phyloP scores from a whole-genome alignment of 2,113 vertebrate genomes.

The human (Homo sapiens) region DNA sequence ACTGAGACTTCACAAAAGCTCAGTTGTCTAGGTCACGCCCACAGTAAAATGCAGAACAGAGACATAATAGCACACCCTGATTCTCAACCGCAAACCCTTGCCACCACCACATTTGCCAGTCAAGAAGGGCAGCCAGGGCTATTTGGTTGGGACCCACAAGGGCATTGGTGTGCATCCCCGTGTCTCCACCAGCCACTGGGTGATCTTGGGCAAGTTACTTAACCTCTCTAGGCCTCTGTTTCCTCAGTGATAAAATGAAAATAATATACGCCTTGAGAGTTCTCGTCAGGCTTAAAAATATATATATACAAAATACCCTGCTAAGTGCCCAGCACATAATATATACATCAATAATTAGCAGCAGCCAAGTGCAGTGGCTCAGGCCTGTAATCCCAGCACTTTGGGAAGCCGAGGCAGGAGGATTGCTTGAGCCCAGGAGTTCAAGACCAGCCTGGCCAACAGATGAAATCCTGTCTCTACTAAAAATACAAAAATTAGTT shows the following conservation, averaged over 20 bases:
- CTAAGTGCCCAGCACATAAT: not conserved
- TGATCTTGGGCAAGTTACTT: slow-evolving; percentile 5
- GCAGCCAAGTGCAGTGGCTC: too few relatives aligned
- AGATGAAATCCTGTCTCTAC: too few relatives aligned
- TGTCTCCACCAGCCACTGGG: not conserved
- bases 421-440: too few relatives aligned
- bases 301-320: not conserved
- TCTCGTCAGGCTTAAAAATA: not conserved
- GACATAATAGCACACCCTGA: not conserved
- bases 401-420: too few relatives aligned
- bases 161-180: not conserved
- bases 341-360: not conserved
- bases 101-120: not conserved
- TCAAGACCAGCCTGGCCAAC: too few relatives aligned
- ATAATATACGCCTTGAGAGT: not conserved
- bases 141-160: not conserved
- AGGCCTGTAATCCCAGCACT: too few relatives aligned
- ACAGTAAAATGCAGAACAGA: not conserved
- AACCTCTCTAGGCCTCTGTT: slow-evolving; percentile 4
- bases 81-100: not conserved
- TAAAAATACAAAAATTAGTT: too few relatives aligned
- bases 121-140: too few relatives aligned
- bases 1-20: not conserved
- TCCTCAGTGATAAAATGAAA: not conserved
- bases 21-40: not conserved